Evolutionary conservation across 2,113 vertebrate species (phyloP), one percentile per base, ranked within the genome.

Genomic region (Otus sunia): DNA sequence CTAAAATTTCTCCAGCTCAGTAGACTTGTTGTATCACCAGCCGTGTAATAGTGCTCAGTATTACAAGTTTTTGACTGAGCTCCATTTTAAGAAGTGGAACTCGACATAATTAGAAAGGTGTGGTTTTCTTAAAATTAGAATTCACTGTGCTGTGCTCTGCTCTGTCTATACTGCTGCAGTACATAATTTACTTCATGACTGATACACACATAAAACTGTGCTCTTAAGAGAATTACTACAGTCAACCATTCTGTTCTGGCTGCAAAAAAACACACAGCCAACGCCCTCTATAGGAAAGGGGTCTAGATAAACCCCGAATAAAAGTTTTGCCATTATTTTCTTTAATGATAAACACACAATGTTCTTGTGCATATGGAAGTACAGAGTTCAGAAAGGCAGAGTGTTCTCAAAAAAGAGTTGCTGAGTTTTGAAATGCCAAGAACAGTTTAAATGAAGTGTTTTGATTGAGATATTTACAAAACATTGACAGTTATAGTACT

Each of bases 11-110:
- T 88, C 66, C 76, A 91, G 67, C 30, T 13, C 45, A 55, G 50
- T 0, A 59, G 14, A 68, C 16, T 10, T 23, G 5, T 27, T 2
- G 0, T 23, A 62, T 25, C 15, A 14, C 49, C 66, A 89, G 62
- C 43, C 55, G 27, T 37, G 15, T 5, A 64, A 60, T 0, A 80
- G 27, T 11, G 26, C 2, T 4, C 13, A 29, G 22, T 49, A 88
- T 4, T 49, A 45, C 52, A 69, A 32, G 32, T 49, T 88, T 90
- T 32, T 60, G 19, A 88, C 25, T 36, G 32, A 73, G 12, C 7
- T 79, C 67, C 26, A 5, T 6, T 29, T 11, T 10, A 86, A 62
- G 23, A 86, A 87, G 7, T 22, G 14, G 62, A 88, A 83, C 50
- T 23, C 5, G 3, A 43, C 19, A 36, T 13, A 52, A 56, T 52